A percentile compares a stretch with the other conserved stretches of the same genome.
Evolutionary conservation across 2,797 vertebrate species (phyloP).

Genomic region (Agapornis canus): DNA sequence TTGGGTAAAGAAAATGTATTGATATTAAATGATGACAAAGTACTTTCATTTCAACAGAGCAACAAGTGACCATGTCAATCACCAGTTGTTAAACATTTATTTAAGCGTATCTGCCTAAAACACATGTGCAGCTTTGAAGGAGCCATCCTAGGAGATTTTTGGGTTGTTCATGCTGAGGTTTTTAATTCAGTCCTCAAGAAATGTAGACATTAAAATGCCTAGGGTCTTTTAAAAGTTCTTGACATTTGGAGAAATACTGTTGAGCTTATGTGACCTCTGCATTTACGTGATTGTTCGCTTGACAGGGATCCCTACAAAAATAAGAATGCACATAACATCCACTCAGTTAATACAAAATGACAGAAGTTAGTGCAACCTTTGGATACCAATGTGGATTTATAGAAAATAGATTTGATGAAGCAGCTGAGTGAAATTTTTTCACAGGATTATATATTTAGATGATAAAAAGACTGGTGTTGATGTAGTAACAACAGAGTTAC

Average conservation of each 20-base stretch:
- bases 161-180: neutral
- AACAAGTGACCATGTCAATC: neutral
- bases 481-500: neutral
- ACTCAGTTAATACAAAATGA: neutral
- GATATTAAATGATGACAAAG: neutral
- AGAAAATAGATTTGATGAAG: constrained; percentile 7
- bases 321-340: neutral
- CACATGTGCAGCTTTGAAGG: neutral
- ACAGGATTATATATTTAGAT: neutral
- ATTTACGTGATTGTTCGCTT: neutral
- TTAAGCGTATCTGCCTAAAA: neutral
- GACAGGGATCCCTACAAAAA: neutral
- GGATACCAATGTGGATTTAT: neutral
- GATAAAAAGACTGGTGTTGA: neutral
- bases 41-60: neutral
- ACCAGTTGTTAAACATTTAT: neutral
- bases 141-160: neutral
- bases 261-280: neutral
- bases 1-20: neutral
- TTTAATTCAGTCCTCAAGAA: neutral
- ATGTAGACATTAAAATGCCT: neutral
- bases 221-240: neutral
- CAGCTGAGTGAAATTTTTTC: neutral
- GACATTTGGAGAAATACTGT: neutral
- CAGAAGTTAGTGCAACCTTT: neutral